Conservation (phyloP, 2,888 invertebrate species). For the Cataglyphis livida region DNA sequence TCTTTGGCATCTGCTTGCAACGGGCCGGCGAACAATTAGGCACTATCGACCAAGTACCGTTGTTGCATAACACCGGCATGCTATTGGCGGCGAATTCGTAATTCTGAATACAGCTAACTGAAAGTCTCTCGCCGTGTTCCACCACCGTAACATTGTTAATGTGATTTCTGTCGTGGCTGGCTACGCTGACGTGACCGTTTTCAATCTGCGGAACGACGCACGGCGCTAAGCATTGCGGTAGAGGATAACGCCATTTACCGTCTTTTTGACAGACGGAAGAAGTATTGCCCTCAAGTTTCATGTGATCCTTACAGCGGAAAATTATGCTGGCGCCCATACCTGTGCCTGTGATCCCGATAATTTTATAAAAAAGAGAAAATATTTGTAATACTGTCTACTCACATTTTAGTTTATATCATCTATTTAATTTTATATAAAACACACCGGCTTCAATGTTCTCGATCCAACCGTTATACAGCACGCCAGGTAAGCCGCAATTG, state of each 20-base stretch:
- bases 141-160: slow-evolving; percentile 87
- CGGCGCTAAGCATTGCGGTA: slow-evolving; percentile 97
- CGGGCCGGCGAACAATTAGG: slow-evolving; percentile 94
- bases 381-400: background rate
- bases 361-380: background rate
- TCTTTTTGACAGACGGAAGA: slow-evolving; percentile 97
- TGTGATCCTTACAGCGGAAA: slow-evolving; percentile 96
- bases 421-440: slow-evolving; percentile 37
- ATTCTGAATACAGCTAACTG: slow-evolving; percentile 93
- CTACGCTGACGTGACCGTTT: slow-evolving; percentile 91
- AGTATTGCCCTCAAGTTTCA: slow-evolving; percentile 95
- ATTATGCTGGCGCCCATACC: slow-evolving; percentile 96
- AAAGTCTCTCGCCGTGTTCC: slow-evolving; percentile 90
- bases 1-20: slow-evolving; percentile 93
- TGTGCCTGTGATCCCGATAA: slow-evolving; percentile 88
- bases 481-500: slow-evolving; percentile 97
- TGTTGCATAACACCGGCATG: slow-evolving; percentile 94
- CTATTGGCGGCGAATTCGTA: slow-evolving; percentile 94
- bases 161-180: slow-evolving; percentile 83
- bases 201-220: slow-evolving; percentile 96
- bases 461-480: slow-evolving; percentile 98
- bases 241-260: slow-evolving; percentile 97
- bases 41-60: slow-evolving; percentile 98
- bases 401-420: background rate
- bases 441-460: slow-evolving; percentile 92